Evolutionary conservation across 2,888 invertebrate genomes (phyloP).

Genomic region (Eurytoma californica): DNA sequence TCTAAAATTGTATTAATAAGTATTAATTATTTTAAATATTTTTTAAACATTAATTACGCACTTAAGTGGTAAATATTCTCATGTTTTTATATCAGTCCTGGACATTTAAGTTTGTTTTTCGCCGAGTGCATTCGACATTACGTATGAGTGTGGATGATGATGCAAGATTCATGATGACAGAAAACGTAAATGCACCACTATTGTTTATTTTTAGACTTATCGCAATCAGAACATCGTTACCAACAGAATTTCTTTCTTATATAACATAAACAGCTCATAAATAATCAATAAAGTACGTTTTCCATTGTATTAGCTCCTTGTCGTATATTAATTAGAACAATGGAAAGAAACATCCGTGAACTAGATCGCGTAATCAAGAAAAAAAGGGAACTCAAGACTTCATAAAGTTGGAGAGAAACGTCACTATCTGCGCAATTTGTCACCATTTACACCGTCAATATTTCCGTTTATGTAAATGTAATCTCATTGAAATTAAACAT

Average conservation of each 20-base stretch:
- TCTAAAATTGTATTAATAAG: too few species aligned
- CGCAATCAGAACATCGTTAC: slow-evolving; percentile 37
- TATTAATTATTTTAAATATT: too few species aligned
- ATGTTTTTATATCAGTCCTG: too few species aligned
- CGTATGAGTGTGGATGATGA: slow-evolving; percentile 20
- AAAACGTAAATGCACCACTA: slow-evolving; percentile 32
- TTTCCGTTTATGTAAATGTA: too few species aligned
- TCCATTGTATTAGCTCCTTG: slow-evolving; percentile 2
- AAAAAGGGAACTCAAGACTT: neutral
- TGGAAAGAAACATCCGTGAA: slow-evolving; percentile 19
- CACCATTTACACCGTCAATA: too few species aligned
- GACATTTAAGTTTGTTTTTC: neutral
- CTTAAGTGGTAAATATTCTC: too few species aligned
- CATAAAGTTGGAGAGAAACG: too few species aligned
- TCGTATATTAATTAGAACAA: slow-evolving; percentile 9
- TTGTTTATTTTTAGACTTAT: slow-evolving; percentile 47
- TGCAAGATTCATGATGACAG: slow-evolving; percentile 25
- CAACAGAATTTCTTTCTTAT: slow-evolving; percentile 29
- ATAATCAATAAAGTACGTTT: slow-evolving; percentile 38
- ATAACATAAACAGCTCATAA: slow-evolving; percentile 29
- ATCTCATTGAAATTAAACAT: too few species aligned
- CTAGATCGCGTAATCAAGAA: neutral
- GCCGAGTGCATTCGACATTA: slow-evolving; percentile 3
- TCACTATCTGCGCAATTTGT: too few species aligned
- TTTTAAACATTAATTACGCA: too few species aligned